These are phyloP conservation scores for Melospiza melodia DNA, from an alignment of 2,113 vertebrate species.

Conservation along the genomic window DNA sequence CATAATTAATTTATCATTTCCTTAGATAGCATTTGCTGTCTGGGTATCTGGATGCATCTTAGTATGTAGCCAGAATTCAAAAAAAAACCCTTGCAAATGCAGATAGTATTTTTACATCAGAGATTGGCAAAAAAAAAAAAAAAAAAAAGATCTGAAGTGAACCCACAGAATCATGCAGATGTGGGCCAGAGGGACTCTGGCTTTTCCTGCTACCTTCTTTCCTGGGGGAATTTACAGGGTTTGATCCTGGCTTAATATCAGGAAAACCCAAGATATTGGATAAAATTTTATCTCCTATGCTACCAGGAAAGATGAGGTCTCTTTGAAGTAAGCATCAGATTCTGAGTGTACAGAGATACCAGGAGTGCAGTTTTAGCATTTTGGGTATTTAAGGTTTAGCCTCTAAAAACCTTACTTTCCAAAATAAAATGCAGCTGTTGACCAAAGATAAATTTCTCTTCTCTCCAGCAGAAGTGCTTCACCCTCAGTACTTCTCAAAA, in stretches of 20 bases:
- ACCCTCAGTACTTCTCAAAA: accelerated
- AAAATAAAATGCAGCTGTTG: neutral
- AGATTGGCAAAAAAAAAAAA: neutral
- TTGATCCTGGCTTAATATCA: neutral
- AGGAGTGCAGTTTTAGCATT: neutral
- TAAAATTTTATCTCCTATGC: neutral
- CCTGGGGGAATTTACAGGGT: neutral
- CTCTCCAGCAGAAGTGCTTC: neutral
- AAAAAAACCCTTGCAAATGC: neutral
- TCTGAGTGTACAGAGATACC: neutral
- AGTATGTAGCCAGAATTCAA: accelerated
- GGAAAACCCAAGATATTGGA: neutral
- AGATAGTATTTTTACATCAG: neutral
- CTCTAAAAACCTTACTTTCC: neutral
- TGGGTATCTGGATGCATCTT: neutral
- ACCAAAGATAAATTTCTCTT: neutral
- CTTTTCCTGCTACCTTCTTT: neutral
- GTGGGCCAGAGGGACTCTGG: neutral
- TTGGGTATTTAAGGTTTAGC: neutral
- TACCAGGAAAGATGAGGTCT: neutral
- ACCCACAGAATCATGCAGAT: neutral
- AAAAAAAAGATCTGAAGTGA: neutral
- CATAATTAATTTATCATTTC: neutral
- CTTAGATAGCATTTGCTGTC: neutral
- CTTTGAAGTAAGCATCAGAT: neutral